These are phyloP conservation scores for Orthosia gracilis DNA, from an alignment of 2,888 invertebrate species.

Conservation along the genomic window DNA sequence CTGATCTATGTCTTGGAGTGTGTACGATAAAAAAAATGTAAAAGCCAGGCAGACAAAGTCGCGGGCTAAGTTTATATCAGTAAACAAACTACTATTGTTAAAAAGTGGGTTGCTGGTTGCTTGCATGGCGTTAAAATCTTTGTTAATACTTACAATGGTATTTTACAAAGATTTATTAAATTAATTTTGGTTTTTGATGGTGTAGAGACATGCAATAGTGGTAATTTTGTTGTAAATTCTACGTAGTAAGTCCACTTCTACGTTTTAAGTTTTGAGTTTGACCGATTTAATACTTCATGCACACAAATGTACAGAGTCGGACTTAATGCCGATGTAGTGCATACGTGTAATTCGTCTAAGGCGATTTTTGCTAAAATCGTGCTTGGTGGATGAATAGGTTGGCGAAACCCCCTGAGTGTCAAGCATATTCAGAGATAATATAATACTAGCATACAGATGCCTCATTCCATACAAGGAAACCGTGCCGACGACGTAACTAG, in stretches of 20 bases:
- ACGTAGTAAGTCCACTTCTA: not conserved
- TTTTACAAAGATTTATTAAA: slow-evolving; percentile 17
- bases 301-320: too few relatives aligned
- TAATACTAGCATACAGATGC: too few relatives aligned
- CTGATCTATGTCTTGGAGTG: too few relatives aligned
- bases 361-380: not conserved
- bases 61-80: not conserved
- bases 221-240: not conserved
- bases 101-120: not conserved
- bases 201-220: slow-evolving; percentile 24
- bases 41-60: not conserved
- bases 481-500: too few relatives aligned
- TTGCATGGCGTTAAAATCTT: slow-evolving; percentile 22
- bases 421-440: too few relatives aligned
- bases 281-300: too few relatives aligned
- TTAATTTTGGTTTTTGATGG: slow-evolving; percentile 13
- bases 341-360: too few relatives aligned
- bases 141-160: slow-evolving; percentile 9
- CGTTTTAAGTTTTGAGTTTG: not conserved
- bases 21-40: too few relatives aligned
- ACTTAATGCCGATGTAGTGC: not conserved
- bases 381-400: too few relatives aligned
- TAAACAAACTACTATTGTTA: not conserved
- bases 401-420: too few relatives aligned
- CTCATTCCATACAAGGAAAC: too few relatives aligned